Conservation (phyloP, 2,888 invertebrate species). For the Callosobruchus maculatus region DNA sequence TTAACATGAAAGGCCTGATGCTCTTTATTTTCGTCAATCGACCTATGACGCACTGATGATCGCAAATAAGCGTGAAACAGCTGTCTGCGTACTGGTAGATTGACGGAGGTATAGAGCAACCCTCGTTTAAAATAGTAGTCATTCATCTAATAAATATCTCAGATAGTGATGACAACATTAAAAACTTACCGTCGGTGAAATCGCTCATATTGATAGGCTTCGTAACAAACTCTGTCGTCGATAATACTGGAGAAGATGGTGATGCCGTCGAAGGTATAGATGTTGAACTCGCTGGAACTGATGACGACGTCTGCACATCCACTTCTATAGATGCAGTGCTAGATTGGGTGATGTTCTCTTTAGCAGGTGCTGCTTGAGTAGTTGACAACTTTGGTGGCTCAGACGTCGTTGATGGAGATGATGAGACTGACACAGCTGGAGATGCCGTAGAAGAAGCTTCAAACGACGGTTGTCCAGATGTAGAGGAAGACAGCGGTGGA, state of each 20-base stretch:
- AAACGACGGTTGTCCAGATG: slow-evolving; percentile 29
- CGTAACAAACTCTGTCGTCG: slow-evolving; percentile 7
- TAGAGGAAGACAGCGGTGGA: slow-evolving; percentile 28
- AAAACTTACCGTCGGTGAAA: slow-evolving; percentile 44
- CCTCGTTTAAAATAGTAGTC: too few species aligned
- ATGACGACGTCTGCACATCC: neutral
- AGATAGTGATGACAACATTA: too few species aligned
- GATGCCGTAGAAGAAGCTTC: slow-evolving; percentile 28
- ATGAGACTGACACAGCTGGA: slow-evolving; percentile 24
- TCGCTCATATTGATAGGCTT: slow-evolving; percentile 45
- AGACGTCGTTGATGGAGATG: slow-evolving; percentile 10
- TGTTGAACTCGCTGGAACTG: neutral
- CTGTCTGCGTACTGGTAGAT: too few species aligned
- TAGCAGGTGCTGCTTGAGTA: neutral
- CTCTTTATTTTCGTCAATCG: too few species aligned
- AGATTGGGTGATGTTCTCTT: neutral
- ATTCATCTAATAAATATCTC: too few species aligned
- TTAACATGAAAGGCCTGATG: too few species aligned
- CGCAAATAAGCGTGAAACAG: too few species aligned
- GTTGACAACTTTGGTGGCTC: slow-evolving; percentile 5
- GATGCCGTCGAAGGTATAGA: neutral
- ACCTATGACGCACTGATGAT: too few species aligned
- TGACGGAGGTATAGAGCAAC: too few species aligned
- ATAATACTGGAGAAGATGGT: neutral
- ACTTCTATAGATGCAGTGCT: neutral